These are phyloP conservation scores for Clivina fossor DNA, from an alignment of 2,888 invertebrate genomes.

Conservation along the genomic window DNA sequence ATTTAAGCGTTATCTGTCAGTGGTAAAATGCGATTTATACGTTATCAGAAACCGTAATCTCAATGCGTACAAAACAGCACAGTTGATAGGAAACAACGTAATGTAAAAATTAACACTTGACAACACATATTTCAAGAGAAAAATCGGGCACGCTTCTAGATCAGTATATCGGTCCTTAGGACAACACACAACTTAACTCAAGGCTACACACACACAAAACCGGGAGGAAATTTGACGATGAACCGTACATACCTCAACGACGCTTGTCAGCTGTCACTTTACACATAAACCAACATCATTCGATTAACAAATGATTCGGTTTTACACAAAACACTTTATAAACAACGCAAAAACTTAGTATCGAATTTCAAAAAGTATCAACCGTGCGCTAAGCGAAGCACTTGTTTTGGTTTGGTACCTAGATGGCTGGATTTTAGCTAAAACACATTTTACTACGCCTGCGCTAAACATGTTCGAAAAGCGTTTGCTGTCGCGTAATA, in stretches of 20 bases:
- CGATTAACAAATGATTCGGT: conserved; percentile 5
- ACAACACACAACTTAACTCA: conserved; percentile 16
- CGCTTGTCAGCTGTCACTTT: conserved; percentile 24
- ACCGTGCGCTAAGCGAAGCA: conserved; percentile 40
- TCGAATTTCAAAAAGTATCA: conserved; percentile 30
- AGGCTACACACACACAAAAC: conserved; percentile 29
- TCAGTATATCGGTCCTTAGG: conserved; percentile 19
- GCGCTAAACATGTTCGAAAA: conserved; percentile 37
- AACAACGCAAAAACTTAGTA: conserved; percentile 30
- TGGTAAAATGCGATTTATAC: conserved; percentile 24
- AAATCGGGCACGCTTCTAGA: conserved; percentile 10
- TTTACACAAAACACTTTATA: conserved; percentile 19
- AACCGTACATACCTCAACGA: conserved; percentile 24
- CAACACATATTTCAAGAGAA: conserved; percentile 19
- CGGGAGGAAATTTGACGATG: conserved; percentile 30
- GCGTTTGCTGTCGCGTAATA: conserved; percentile 12
- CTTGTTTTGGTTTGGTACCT: conserved; percentile 52
- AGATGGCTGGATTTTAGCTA: conserved; percentile 47
- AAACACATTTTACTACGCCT: conserved; percentile 40
- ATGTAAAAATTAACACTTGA: conserved; percentile 16
- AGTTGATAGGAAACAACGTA: conserved; percentile 5
- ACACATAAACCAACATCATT: conserved; percentile 20
- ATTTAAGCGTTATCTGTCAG: conserved; percentile 29
- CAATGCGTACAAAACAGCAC: conserved; percentile 4
- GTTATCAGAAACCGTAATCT: conserved; percentile 15